Conservation (phyloP, 1,140 invertebrate genomes). For the Leguminivora glycinivorella region DNA sequence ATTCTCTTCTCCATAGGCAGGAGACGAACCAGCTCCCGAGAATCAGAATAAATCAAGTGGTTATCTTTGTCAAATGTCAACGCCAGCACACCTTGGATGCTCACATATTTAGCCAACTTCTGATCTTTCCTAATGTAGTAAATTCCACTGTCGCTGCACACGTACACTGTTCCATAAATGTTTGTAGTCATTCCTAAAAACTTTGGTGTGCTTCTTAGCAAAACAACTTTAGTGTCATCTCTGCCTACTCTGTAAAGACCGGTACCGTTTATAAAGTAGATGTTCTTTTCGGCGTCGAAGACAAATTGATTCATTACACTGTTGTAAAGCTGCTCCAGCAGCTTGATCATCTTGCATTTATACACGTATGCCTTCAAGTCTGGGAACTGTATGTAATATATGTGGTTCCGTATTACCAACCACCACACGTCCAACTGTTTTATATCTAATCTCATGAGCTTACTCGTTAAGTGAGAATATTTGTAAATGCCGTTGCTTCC, state of each 20-base stretch:
- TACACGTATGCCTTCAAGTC: slow-evolving; percentile 57
- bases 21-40: neutral
- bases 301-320: slow-evolving; percentile 59
- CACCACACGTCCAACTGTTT: slow-evolving; percentile 65
- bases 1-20: slow-evolving; percentile 2
- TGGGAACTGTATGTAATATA: slow-evolving; percentile 67
- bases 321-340: slow-evolving; percentile 38
- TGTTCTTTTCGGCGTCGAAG: slow-evolving; percentile 55
- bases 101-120: slow-evolving; percentile 1
- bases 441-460: slow-evolving; percentile 47
- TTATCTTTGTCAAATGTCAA: slow-evolving; percentile 21
- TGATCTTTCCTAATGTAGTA: neutral
- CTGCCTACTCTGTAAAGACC: slow-evolving; percentile 61
- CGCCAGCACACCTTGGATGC: slow-evolving; percentile 5
- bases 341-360: slow-evolving; percentile 45
- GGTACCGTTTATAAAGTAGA: slow-evolving; percentile 61
- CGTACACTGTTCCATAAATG: slow-evolving; percentile 34
- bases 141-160: neutral
- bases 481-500: slow-evolving; percentile 66
- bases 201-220: slow-evolving; percentile 51
- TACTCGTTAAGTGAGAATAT: slow-evolving; percentile 47
- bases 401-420: slow-evolving; percentile 54
- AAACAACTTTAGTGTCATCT: slow-evolving; percentile 36
- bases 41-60: slow-evolving; percentile 17
- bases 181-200: slow-evolving; percentile 48